Percentiles rank a stretch among this genome's conserved stretches.
Evolutionary conservation across 2,797 vertebrate species (phyloP).

Genomic region (Tapirus indicus): DNA sequence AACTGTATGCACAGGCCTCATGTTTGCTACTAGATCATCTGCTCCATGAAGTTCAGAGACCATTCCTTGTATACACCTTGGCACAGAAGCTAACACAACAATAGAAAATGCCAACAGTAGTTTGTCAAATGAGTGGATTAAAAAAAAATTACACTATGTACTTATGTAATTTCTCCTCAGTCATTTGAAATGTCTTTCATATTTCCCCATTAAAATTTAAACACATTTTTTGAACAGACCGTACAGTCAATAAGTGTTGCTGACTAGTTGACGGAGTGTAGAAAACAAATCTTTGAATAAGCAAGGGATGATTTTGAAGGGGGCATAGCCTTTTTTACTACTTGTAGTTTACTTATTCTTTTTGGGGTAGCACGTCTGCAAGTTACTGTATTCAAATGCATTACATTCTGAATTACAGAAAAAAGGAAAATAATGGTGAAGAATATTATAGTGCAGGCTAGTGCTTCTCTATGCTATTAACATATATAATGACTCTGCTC

Average conservation of each 20-base stretch:
- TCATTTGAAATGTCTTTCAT: slow-evolving; percentile 15
- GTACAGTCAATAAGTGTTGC: not conserved
- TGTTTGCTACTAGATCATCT: not conserved
- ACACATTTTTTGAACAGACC: not conserved
- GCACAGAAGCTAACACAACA: not conserved
- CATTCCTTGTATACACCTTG: not conserved
- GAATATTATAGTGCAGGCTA: not conserved
- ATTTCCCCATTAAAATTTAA: slow-evolving; percentile 7
- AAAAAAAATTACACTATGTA: not conserved
- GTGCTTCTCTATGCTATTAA: not conserved
- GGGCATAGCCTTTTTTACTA: not conserved
- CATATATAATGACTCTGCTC: not conserved
- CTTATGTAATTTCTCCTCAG: not conserved
- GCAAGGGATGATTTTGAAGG: slow-evolving; percentile 16
- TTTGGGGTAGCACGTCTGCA: not conserved
- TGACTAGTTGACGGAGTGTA: not conserved
- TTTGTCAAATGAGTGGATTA: not conserved
- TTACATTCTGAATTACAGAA: not conserved
- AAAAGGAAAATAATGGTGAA: not conserved
- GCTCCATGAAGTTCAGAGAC: not conserved
- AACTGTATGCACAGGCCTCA: not conserved
- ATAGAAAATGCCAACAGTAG: not conserved
- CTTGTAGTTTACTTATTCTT: not conserved
- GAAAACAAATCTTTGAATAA: not conserved
- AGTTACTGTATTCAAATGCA: not conserved